A percentile compares a stretch with the other conserved stretches of the same genome.
These are phyloP conservation scores for Eidolon helvum DNA, from an alignment of 2,113 vertebrate genomes.

Conservation along the genomic window DNA sequence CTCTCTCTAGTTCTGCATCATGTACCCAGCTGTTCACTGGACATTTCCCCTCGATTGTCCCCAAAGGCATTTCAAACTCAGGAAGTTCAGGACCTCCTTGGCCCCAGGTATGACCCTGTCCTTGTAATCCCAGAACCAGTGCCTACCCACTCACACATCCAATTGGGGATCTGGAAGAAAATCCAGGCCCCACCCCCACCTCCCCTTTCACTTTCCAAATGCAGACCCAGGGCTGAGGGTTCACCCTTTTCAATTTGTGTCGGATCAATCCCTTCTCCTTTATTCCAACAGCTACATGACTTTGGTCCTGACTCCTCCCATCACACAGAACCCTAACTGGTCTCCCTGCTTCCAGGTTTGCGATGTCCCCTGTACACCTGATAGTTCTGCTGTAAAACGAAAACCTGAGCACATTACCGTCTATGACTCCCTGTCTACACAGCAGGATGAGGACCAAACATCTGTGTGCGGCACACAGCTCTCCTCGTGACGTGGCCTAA, in stretches of 20 bases:
- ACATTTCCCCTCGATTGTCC: not conserved
- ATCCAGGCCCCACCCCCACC: not conserved
- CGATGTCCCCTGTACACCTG: not conserved
- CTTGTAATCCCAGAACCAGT: not conserved
- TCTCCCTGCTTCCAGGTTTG: not conserved
- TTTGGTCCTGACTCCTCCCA: not conserved
- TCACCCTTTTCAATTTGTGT: not conserved
- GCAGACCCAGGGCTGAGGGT: not conserved
- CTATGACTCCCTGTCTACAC: not conserved
- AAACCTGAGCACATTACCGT: not conserved
- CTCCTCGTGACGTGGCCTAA: not conserved
- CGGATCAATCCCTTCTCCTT: not conserved
- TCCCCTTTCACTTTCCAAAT: not conserved
- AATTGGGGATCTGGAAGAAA: not conserved
- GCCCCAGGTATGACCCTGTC: not conserved
- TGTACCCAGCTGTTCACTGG: not conserved
- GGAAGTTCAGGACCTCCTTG: not conserved
- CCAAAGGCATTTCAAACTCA: not conserved
- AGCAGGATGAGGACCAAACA: not conserved
- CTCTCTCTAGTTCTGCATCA: not conserved
- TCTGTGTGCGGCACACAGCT: fast-evolving
- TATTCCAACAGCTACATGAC: not conserved
- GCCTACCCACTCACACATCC: not conserved
- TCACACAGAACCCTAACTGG: not conserved
- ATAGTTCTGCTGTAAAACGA: not conserved